A percentile compares a stretch with the other conserved stretches of the same genome.
Evolutionary conservation across 2,888 invertebrate species (phyloP).

Genomic region (Willowsia nigromaculata): DNA sequence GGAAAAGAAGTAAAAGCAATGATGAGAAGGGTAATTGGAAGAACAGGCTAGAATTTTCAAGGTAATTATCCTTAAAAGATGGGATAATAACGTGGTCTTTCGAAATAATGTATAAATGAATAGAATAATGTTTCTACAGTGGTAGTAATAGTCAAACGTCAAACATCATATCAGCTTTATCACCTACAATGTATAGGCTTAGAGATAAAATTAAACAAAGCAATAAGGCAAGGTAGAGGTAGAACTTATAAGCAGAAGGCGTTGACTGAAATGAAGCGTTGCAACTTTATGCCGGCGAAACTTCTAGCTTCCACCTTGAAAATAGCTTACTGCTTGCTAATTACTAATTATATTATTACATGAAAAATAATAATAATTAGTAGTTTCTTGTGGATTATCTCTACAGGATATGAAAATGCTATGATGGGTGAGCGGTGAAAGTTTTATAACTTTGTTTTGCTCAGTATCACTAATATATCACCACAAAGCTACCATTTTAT

Average conservation of each 20-base stretch:
- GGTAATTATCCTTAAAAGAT: constrained; percentile 74
- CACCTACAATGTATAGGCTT: background rate
- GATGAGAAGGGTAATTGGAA: constrained; percentile 44
- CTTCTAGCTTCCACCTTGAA: background rate
- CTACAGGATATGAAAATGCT: background rate
- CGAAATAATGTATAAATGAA: constrained; percentile 11
- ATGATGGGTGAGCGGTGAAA: background rate
- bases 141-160: background rate
- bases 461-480: too few relatives aligned
- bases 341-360: background rate
- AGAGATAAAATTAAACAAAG: too few relatives aligned
- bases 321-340: background rate
- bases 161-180: background rate
- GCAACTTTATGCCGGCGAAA: background rate
- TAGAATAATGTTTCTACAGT: background rate
- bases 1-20: constrained; percentile 4
- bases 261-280: background rate
- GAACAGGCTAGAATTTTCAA: constrained; percentile 72
- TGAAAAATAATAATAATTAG: background rate
- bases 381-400: background rate
- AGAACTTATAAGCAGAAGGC: background rate
- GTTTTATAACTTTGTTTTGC: too few relatives aligned
- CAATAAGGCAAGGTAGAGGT: too few relatives aligned
- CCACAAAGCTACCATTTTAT: too few relatives aligned
- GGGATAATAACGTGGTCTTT: constrained; percentile 66